Conservation (phyloP, 2,888 invertebrate species). For the Stegophylla sp. region DNA sequence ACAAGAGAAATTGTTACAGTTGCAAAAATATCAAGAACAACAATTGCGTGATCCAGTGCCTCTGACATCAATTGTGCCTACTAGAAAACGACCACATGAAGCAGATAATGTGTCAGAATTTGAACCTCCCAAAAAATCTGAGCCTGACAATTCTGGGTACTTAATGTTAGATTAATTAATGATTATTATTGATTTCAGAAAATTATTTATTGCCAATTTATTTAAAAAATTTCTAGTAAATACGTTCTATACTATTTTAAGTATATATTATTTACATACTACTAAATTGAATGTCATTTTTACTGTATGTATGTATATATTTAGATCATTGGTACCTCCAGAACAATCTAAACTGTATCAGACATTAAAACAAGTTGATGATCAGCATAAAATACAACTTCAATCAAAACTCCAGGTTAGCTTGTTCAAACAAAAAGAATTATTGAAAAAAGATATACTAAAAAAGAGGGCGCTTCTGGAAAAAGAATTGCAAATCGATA, state of each 20-base stretch:
- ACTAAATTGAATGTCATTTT: neutral
- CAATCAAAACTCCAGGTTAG: conserved; percentile 74
- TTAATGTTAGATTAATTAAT: neutral
- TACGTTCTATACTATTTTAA: neutral
- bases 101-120: conserved; percentile 30
- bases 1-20: conserved; percentile 86
- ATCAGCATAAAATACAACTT: conserved; percentile 65
- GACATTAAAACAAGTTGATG: conserved; percentile 52
- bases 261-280: neutral
- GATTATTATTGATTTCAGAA: neutral
- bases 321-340: conserved; percentile 17
- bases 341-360: conserved; percentile 54
- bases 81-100: neutral
- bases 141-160: conserved; percentile 30
- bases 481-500: conserved; percentile 86
- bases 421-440: conserved; percentile 86
- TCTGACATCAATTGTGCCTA: neutral
- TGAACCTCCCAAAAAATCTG: conserved; percentile 21
- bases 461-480: conserved; percentile 88
- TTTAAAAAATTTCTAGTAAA: too few relatives aligned
- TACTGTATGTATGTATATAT: neutral
- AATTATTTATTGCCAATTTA: too few relatives aligned
- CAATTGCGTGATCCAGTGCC: conserved; percentile 46
- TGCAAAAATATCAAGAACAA: conserved; percentile 84
- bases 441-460: conserved; percentile 90